These are phyloP conservation scores for Odontomachus brunneus DNA, from an alignment of 1,140 invertebrate genomes.

Conservation along the genomic window DNA sequence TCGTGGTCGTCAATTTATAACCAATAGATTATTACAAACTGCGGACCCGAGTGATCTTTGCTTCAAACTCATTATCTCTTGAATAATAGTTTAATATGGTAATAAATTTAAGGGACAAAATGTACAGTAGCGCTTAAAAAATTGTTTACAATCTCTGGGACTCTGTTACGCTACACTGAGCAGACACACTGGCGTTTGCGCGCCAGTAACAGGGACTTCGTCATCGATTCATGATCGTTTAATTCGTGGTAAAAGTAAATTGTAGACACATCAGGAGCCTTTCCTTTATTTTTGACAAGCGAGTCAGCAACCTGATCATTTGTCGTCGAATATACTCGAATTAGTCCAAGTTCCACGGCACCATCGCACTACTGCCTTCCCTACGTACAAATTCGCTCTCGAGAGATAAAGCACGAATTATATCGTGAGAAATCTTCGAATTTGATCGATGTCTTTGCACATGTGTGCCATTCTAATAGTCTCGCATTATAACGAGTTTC, in stretches of 20 bases:
- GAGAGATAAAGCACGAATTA: background rate
- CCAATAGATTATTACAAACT: conserved; percentile 73
- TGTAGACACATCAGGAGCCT: background rate
- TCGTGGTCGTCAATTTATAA: conserved; percentile 70
- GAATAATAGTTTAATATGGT: conserved; percentile 75
- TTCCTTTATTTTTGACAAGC: background rate
- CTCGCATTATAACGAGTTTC: conserved; percentile 53
- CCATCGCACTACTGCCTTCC: conserved; percentile 60
- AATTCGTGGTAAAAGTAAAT: conserved; percentile 35
- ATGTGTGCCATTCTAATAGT: background rate
- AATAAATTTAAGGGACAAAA: conserved; percentile 83
- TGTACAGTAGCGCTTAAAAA: conserved; percentile 84
- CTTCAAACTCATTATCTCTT: conserved; percentile 72
- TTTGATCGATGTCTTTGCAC: conserved; percentile 34
- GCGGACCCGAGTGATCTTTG: conserved; percentile 73
- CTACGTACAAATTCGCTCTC: conserved; percentile 21
- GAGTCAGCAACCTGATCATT: conserved; percentile 3
- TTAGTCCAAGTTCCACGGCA: conserved; percentile 64
- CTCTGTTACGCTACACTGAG: conserved; percentile 80
- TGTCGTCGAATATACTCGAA: conserved; percentile 23
- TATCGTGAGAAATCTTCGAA: conserved; percentile 18
- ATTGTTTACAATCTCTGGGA: conserved; percentile 79
- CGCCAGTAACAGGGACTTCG: conserved; percentile 62
- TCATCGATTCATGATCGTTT: conserved; percentile 27
- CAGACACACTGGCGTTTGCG: conserved; percentile 74